Evolutionary conservation across 2,888 invertebrate species (phyloP), one percentile per base, ranked within the genome.

Genomic region (Malacosoma neustria): DNA sequence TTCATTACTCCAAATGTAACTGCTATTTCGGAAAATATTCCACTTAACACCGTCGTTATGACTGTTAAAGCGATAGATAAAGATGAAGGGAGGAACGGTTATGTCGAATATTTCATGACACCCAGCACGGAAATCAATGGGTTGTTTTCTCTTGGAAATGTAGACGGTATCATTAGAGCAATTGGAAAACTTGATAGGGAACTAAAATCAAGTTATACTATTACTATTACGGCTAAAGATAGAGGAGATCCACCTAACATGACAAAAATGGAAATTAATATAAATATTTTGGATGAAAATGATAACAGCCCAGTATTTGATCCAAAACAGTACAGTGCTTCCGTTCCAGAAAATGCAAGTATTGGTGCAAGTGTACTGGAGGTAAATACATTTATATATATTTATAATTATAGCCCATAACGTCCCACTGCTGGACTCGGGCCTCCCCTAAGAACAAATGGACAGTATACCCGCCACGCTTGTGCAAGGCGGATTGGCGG

Each of bases 261-360:
- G 6, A 91, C 92, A 0, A 89, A 90, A 46, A 89, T 90, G 3
- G 88, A 89, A 52, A 87, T 97, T 14, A 77, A 86, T 39, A 91
- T 97, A 14, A 88, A 89, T 51, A 90, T 97, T 43, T 80, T 94
- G 35, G 96, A 96, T 68, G 95, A 95, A 72, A 96, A 96, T 72
- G 96, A 96, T 66, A 96, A 96, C 63, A 92, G 93, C 44, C 96
- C 96, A 0, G 90, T 94, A 3, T 96, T 96, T 68, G 93, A 95
- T 67, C 94, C 94, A 0, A 92, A 93, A 59, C 95, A 95, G 65
- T 97, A 96, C 66, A 94, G 94, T 43, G 94, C 96, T 1, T 92
- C 93, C 2, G 93, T 97, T 15, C 93, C 95, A 0, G 98, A 98
- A 82, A 96, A 97, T 72, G 94, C 96, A n/a, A 93, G 94, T 49